A percentile compares a stretch with the other conserved stretches of the same genome.
Conservation (phyloP, 92 coral and sea anemone species). For the Phenganax subtilis region DNA sequence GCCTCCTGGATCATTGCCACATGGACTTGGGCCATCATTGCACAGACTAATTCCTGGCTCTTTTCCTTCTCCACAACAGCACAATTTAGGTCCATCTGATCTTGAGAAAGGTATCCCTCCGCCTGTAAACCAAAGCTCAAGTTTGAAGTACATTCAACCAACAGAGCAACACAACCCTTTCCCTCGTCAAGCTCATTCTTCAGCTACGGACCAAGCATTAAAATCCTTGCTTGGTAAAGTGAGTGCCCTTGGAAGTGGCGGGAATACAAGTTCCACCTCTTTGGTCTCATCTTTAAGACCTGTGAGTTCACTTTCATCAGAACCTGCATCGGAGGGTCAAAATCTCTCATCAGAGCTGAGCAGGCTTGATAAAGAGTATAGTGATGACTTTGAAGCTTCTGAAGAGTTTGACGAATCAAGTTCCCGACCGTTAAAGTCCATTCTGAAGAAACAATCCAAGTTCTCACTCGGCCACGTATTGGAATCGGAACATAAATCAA, state of each 20-base stretch:
- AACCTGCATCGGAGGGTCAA: background rate
- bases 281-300: background rate
- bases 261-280: background rate
- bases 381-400: background rate
- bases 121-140: conserved; percentile 2
- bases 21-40: background rate
- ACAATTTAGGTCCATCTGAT: background rate
- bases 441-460: conserved; percentile 35
- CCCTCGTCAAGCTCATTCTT: background rate
- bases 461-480: background rate
- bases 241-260: conserved; percentile 14
- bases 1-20: conserved; percentile 3
- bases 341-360: background rate
- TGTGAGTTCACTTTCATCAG: background rate
- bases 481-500: conserved; percentile 8
- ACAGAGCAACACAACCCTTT: background rate
- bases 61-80: background rate
- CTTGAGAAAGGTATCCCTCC: background rate
- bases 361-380: background rate
- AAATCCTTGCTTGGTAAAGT: conserved; percentile 11
- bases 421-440: conserved; percentile 26
- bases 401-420: conserved; percentile 7
- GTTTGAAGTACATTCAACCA: conserved; percentile 33
- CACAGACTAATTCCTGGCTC: background rate
- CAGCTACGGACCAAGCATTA: background rate